Evolutionary conservation across 2,888 invertebrate species (phyloP), one percentile per base, ranked within the genome.

Genomic region (Andricus curvator): DNA sequence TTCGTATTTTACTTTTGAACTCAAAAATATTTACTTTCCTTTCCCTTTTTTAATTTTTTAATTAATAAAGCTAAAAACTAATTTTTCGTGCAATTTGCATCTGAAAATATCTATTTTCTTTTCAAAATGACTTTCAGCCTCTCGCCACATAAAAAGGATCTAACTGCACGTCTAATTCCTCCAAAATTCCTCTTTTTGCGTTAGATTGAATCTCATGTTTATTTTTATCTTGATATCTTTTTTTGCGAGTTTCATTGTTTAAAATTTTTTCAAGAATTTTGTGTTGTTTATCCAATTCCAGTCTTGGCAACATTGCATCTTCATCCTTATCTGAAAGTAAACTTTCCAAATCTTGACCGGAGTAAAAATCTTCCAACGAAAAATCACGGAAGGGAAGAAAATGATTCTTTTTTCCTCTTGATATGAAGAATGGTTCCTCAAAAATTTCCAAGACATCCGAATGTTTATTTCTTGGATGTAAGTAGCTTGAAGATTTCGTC

Each of bases 81-180:
- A 62, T 62, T 22, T 62, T 11, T n/a, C 5, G n/a, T n/a, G 13
- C 13, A 37, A 67, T 67, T 41, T n/a, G 15, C 33, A 48, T 0
- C 15, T 48, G 48, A 48, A 48, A 48, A 37, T 11, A 70, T 70
- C 44, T 20, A 48, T 62, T 48, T 68, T 15, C 48, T 78, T 81
- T 70, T 85, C 83, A 9, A 51, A 48, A 22, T 29, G 3, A 17
- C 22, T 70, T 29, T 74, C 29, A 74, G 29, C 88, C 88, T 15
- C 89, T 85, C 8, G 84, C 85, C 1, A 86, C 81, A 41, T 88
- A 88, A 77, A 85, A 89, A 0, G 88, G 88, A 80, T 89, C 88
- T 20, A 83, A 79, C 11, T 82, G 80, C 17, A 84, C 83, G 8
- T 88, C 78, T 4, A 89, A 79, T 17, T 88, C 86, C 8, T 88